These are phyloP conservation scores for Drosophila navojoa DNA, from an alignment of 1,140 invertebrate species.

Conservation along the genomic window DNA sequence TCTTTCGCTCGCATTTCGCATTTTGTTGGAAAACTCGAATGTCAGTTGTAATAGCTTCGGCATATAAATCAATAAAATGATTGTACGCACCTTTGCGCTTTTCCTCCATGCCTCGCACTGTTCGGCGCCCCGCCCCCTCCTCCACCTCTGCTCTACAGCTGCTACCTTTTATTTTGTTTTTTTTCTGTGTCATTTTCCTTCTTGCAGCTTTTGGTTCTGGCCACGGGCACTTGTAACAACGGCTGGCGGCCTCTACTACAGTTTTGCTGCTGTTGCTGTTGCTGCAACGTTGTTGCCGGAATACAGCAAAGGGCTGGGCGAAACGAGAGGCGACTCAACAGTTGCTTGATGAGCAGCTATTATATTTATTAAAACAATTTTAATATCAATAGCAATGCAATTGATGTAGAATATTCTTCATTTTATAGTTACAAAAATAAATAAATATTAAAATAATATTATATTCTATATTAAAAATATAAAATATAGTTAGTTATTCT, in stretches of 20 bases:
- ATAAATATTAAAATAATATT: no score
- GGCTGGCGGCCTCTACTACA: constrained; percentile 53
- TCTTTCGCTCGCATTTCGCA: constrained; percentile 10
- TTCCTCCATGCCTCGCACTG: neutral
- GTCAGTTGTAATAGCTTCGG: constrained; percentile 83
- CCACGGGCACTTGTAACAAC: constrained; percentile 56
- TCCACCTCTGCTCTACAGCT: neutral
- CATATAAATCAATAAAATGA: constrained; percentile 83
- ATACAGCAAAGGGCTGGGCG: constrained; percentile 60
- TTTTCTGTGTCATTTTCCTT: constrained; percentile 34
- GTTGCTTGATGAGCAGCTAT: neutral
- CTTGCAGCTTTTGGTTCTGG: constrained; percentile 65
- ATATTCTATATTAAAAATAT: no score
- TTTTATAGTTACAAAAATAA: no score
- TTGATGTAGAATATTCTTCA: no score
- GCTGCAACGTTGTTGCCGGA: constrained; percentile 71
- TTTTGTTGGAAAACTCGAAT: constrained; percentile 78
- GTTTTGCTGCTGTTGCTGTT: constrained; percentile 33
- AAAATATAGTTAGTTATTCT: no score
- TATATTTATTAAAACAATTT: neutral
- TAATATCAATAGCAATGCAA: no score
- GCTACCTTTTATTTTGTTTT: constrained; percentile 12
- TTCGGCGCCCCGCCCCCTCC: constrained; percentile 4
- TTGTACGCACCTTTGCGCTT: constrained; percentile 79
- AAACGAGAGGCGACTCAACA: constrained; percentile 31